Evolutionary conservation across 2,113 vertebrate species (phyloP), one percentile per base, ranked within the genome.

Genomic region (Dunckerocampus dactyliophorus): DNA sequence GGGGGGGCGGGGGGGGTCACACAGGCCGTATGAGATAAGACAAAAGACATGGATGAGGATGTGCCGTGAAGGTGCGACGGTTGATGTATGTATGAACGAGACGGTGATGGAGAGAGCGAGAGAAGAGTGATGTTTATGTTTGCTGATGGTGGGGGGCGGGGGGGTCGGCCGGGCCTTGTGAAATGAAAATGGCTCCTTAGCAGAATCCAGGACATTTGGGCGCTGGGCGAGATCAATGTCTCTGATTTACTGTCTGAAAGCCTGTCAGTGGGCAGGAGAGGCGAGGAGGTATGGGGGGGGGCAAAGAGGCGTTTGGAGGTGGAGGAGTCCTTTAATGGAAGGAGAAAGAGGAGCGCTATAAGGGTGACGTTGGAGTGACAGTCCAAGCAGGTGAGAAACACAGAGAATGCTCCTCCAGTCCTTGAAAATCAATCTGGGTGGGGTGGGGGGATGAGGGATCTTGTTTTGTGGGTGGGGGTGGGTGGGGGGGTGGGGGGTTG

Each of bases 161-260:
- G 75, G 69, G 77, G 68, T 39, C 55, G 57, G 77, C 50, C 63
- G 63, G 80, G 77, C 74, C 87, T 89, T 85, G 89, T 90, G 89
- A 92, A 90, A 91, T 91, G 88, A 92, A 92, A 92, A 91, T 90
- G 90, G 88, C 89, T 91, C 86, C 90, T 91, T 90, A 92, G 89
- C 88, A 88, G 88, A 91, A 90, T 86, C 86, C 89, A 91, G 87
- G 89, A 92, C 89, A 86, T 88, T 89, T 83, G 74, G 74, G 84
- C 87, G 80, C 89, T 87, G 84, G 47, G 20, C 85, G 81, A 83
- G 85, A 91, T 92, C 88, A 91, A 91, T 92, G 88, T 85, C 80
- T 78, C 86, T 91, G 89, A 91, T 91, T 91, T 91, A 91, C 87
- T 84, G 87, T 83, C 88, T 92, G 86, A 92, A 92, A 91, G 91